Conservation (phyloP, 2,888 invertebrate genomes). For the Heteropelma amictum region DNA sequence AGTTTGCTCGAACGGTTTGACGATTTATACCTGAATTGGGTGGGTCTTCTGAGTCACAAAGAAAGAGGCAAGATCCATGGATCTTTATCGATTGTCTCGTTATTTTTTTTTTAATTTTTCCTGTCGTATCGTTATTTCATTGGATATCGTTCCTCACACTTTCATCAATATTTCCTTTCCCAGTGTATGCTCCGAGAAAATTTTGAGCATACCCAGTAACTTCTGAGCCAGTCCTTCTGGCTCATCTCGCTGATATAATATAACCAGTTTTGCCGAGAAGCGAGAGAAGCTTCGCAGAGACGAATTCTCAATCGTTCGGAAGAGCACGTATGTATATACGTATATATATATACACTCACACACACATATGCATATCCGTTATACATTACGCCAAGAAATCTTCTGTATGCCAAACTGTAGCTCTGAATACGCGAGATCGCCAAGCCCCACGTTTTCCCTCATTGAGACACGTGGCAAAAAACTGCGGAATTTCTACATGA, state of each 20-base stretch:
- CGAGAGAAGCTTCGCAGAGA: conserved; percentile 26
- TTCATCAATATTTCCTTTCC: conserved; percentile 32
- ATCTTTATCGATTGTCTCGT: too few species aligned
- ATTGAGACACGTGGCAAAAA: conserved; percentile 8
- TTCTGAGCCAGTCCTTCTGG: conserved; percentile 16
- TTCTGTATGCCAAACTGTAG: conserved; percentile 32
- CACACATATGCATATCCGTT: too few species aligned
- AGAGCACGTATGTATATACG: too few species aligned
- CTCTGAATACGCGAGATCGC: conserved; percentile 2
- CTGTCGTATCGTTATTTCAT: conserved; percentile 21
- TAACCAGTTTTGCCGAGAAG: conserved; percentile 48
- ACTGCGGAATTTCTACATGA: neutral
- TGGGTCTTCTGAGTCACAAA: conserved; percentile 7
- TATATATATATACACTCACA: neutral
- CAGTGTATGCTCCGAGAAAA: conserved; percentile 12
- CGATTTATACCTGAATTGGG: conserved; percentile 3
- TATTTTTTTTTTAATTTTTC: neutral
- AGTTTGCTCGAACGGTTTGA: conserved; percentile 18
- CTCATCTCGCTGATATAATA: conserved; percentile 36
- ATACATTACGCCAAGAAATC: conserved; percentile 32
- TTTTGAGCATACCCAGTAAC: conserved; percentile 4
- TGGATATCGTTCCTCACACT: conserved; percentile 20
- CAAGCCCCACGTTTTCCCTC: conserved; percentile 10
- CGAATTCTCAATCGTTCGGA: conserved; percentile 25
- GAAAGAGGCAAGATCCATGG: neutral